A percentile compares a stretch with the other conserved stretches of the same genome.
Conservation (phyloP, 2,888 invertebrate species). For the Tortricodes alternella region DNA sequence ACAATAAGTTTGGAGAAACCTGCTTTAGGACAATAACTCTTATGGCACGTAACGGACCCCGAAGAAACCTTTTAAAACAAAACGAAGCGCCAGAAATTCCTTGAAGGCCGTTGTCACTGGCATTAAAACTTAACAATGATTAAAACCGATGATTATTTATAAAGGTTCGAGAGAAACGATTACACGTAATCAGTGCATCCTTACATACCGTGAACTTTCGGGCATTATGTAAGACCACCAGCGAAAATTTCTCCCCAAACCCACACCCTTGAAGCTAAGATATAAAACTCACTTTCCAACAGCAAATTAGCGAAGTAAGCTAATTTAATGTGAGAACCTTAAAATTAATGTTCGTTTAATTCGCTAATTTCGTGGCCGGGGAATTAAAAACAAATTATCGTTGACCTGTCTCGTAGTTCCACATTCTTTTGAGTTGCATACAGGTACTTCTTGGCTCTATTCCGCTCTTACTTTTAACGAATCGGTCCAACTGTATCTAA, state of each 20-base stretch:
- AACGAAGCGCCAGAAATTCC: conserved; percentile 22
- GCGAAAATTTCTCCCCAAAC: conserved; percentile 37
- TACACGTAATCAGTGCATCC: conserved; percentile 45
- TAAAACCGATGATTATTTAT: conserved; percentile 28
- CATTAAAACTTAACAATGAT: conserved; percentile 29
- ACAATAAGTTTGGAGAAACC: too few species aligned
- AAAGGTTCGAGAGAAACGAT: conserved; percentile 29
- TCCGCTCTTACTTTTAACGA: background rate
- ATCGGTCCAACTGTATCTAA: too few species aligned
- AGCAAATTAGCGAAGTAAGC: too few species aligned
- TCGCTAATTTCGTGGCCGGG: conserved; percentile 49
- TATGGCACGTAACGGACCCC: too few species aligned
- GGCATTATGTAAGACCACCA: conserved; percentile 47
- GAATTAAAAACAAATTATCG: conserved; percentile 64
- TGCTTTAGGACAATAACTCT: too few species aligned
- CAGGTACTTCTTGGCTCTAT: background rate
- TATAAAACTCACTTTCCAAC: background rate
- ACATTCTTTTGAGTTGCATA: too few species aligned
- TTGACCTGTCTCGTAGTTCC: conserved; percentile 28
- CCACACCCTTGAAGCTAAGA: conserved; percentile 8
- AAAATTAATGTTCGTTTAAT: conserved; percentile 66
- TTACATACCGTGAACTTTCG: conserved; percentile 50
- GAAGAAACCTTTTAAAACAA: background rate
- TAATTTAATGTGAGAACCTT: conserved; percentile 48
- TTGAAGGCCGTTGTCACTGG: conserved; percentile 18